Conservation (phyloP, 2,113 vertebrate genomes). For the Pelodiscus sinensis region DNA sequence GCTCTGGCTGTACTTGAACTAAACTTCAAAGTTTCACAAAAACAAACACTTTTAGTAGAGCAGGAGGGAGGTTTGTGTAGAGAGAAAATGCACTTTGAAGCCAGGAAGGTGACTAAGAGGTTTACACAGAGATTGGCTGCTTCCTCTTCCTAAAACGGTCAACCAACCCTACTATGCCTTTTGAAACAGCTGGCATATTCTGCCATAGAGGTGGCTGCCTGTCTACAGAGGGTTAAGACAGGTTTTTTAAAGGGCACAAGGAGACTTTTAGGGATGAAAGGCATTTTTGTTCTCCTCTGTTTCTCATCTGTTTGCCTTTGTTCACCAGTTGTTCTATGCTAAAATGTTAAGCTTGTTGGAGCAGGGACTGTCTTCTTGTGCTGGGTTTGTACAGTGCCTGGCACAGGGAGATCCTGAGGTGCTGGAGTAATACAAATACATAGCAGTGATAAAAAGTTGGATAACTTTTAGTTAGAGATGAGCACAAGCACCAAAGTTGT, state of each 20-base stretch:
- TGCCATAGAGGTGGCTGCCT: slow-evolving; percentile 20
- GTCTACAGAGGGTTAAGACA: neutral
- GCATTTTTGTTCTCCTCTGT: slow-evolving; percentile 50
- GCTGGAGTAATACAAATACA: neutral
- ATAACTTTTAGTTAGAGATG: neutral
- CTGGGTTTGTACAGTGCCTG: slow-evolving; percentile 52
- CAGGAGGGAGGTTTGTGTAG: neutral
- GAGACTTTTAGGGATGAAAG: neutral
- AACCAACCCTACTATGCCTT: slow-evolving; percentile 1
- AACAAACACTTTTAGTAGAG: slow-evolving; percentile 65
- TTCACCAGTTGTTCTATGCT: slow-evolving; percentile 17
- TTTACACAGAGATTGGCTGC: slow-evolving; percentile 45
- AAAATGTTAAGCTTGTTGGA: slow-evolving; percentile 38
- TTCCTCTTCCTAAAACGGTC: slow-evolving; percentile 15
- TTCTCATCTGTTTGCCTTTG: slow-evolving; percentile 31
- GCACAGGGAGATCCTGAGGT: slow-evolving; percentile 31
- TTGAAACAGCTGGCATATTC: slow-evolving; percentile 21
- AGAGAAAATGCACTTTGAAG: slow-evolving; percentile 63
- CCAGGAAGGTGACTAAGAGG: slow-evolving; percentile 42
- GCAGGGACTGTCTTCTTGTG: slow-evolving; percentile 50
- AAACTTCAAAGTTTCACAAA: slow-evolving; percentile 68
- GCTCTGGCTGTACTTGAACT: slow-evolving; percentile 50
- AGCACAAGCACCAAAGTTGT: neutral
- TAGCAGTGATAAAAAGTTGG: neutral
- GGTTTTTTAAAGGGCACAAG: neutral